Evolutionary conservation across 2,888 invertebrate species (phyloP).

Genomic region (Metellina segmentata): DNA sequence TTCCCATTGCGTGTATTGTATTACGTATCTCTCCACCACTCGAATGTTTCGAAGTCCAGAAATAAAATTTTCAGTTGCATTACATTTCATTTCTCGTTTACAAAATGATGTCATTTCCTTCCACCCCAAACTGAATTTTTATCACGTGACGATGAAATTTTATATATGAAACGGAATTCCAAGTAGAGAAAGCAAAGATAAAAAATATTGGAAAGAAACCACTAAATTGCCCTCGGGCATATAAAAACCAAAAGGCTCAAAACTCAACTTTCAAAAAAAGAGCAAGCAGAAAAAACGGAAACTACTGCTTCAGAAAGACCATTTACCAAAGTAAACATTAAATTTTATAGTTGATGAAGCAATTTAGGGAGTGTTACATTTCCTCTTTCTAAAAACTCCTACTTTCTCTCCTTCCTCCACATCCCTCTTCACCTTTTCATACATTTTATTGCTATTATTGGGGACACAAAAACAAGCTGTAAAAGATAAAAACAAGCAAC

Average conservation of each 20-base stretch:
- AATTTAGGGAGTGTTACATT: constrained; percentile 57
- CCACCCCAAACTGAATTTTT: constrained; percentile 44
- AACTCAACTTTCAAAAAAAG: neutral
- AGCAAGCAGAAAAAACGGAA: constrained; percentile 22
- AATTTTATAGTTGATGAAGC: constrained; percentile 72
- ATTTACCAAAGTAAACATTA: constrained; percentile 57
- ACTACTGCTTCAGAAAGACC: constrained; percentile 13
- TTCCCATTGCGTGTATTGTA: neutral
- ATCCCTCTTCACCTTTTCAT: constrained; percentile 2
- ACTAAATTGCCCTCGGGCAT: constrained; percentile 12
- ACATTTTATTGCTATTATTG: constrained; percentile 38
- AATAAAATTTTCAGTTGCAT: neutral
- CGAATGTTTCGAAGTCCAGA: neutral
- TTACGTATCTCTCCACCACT: neutral
- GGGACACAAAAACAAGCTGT: constrained; percentile 19
- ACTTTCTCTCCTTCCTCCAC: neutral
- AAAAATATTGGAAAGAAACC: constrained; percentile 11
- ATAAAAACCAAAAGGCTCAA: constrained; percentile 15
- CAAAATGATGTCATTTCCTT: constrained; percentile 38
- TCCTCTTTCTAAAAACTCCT: neutral
- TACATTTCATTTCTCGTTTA: constrained; percentile 38
- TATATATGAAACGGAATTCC: constrained; percentile 12
- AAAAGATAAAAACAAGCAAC: neutral
- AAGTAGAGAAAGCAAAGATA: neutral
- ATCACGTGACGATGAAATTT: constrained; percentile 38